A percentile compares a stretch with the other conserved stretches of the same genome.
These are phyloP conservation scores for Pelodiscus sinensis DNA, from an alignment of 2,113 vertebrate genomes.

Conservation along the genomic window DNA sequence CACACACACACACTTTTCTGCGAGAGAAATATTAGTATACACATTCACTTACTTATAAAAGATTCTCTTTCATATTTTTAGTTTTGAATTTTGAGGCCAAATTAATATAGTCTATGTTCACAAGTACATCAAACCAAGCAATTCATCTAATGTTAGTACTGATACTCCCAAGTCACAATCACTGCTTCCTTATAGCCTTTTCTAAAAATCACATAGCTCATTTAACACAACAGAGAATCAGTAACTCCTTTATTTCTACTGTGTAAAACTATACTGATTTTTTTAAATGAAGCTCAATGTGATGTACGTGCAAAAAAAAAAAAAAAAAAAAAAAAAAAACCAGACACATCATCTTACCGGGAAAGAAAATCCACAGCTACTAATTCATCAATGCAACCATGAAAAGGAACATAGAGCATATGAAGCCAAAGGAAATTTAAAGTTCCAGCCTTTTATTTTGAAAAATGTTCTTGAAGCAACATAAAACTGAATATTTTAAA, in stretches of 20 bases:
- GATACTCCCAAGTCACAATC: background rate
- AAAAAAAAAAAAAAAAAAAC: background rate
- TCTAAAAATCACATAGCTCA: background rate
- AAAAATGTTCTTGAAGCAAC: background rate
- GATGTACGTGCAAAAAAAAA: background rate
- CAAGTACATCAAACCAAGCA: background rate
- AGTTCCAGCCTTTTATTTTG: background rate
- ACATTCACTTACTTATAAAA: background rate
- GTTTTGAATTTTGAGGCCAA: background rate
- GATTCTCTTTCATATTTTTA: background rate
- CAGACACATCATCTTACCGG: background rate
- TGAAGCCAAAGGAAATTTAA: background rate
- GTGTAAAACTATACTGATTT: background rate
- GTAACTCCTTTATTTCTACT: background rate
- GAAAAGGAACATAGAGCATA: background rate
- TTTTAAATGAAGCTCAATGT: background rate
- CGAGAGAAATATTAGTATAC: background rate
- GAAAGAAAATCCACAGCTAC: background rate
- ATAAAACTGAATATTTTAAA: background rate
- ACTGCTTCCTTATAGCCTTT: background rate
- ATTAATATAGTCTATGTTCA: background rate
- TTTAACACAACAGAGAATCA: background rate
- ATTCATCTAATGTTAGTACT: background rate
- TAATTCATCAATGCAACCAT: background rate
- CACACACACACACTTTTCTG: background rate